phyloP scores from a whole-genome alignment of 2,797 vertebrate genomes.

The Leuciscus waleckii region DNA sequence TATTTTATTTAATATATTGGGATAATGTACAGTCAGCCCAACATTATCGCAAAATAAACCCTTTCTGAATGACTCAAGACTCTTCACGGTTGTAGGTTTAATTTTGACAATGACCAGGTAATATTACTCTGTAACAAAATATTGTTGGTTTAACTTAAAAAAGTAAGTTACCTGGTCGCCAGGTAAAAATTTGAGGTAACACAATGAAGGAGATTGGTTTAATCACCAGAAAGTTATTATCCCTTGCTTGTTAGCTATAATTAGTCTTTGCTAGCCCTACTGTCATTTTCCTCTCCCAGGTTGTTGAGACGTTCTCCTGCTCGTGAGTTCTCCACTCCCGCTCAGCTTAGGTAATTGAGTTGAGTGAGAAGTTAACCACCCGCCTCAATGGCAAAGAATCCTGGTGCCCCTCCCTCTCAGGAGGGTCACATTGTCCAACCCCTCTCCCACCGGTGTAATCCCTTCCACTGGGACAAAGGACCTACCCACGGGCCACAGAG shows the following conservation, averaged over 20 bases:
- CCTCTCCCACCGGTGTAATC: conserved; percentile 84
- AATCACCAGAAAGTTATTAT: not conserved
- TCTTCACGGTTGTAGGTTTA: not conserved
- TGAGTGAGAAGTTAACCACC: conserved; percentile 81
- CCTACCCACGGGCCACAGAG: conserved; percentile 74
- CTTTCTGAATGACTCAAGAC: not conserved
- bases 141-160: no score
- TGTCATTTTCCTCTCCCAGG: conserved; percentile 37
- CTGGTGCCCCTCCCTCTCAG: conserved; percentile 79
- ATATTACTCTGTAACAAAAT: not conserved
- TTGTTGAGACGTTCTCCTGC: conserved; percentile 44
- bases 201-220: no score
- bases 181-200: no score
- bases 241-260: conserved; percentile 7
- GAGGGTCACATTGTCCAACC: conserved; percentile 82
- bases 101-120: not conserved
- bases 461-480: conserved; percentile 78
- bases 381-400: conserved; percentile 76
- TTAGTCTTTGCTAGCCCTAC: conserved; percentile 15
- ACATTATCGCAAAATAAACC: not conserved
- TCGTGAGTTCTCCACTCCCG: conserved; percentile 52
- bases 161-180: no score
- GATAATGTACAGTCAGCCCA: no score
- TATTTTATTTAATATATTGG: no score
- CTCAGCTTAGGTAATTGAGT: conserved; percentile 77